phyloP scores from a whole-genome alignment of 2,113 vertebrate species.

The Noturus placidus region DNA sequence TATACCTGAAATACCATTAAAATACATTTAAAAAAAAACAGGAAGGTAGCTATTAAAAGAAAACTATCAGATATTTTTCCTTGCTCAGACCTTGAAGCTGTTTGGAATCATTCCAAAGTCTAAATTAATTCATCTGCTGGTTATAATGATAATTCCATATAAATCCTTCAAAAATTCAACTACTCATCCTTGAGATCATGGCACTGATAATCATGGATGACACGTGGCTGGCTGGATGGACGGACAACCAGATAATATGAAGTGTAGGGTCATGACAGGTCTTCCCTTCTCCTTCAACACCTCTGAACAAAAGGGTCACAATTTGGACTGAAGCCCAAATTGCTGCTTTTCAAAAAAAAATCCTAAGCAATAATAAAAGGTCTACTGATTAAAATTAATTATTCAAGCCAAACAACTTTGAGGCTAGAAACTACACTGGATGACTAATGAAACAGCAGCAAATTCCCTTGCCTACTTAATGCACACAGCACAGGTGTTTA shows the following conservation, averaged over 20 bases:
- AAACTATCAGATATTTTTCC: not conserved
- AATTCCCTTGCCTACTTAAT: not conserved
- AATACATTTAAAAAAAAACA: not conserved
- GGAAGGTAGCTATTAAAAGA: not conserved
- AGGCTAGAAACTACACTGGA: not conserved
- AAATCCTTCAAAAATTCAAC: not conserved
- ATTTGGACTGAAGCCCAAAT: not conserved
- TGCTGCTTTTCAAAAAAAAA: not conserved
- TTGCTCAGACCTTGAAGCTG: not conserved
- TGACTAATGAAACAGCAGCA: slow-evolving; percentile 9
- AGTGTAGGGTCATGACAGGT: not conserved
- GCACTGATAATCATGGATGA: not conserved
- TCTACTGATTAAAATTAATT: slow-evolving; percentile 7
- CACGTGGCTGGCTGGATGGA: not conserved
- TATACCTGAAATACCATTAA: not conserved
- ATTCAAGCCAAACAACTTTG: not conserved
- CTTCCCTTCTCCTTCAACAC: not conserved
- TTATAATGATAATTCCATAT: not conserved
- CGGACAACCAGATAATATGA: not conserved
- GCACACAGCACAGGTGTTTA: slow-evolving; percentile 18
- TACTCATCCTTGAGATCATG: not conserved
- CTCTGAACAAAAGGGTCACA: not conserved
- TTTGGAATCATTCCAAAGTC: not conserved
- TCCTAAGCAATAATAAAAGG: slow-evolving; percentile 16
- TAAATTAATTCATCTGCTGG: not conserved